A percentile compares a stretch with the other conserved stretches of the same genome.
Evolutionary conservation across 2,888 invertebrate species (phyloP).

Genomic region (Oxycera nigricornis): DNA sequence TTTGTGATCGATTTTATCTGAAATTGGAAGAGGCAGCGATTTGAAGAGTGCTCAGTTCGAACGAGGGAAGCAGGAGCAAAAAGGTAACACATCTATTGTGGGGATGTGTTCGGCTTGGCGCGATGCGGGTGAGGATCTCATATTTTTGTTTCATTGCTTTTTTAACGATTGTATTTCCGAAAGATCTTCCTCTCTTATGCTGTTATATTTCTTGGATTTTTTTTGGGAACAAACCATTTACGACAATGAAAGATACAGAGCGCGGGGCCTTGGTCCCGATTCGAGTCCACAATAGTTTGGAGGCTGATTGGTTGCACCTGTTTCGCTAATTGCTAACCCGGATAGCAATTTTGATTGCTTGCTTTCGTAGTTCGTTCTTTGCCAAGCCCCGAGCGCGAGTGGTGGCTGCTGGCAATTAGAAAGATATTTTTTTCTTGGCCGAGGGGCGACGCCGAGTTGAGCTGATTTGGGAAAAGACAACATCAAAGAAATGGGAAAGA

Average conservation of each 20-base stretch:
- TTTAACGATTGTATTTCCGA: neutral
- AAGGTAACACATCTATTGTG: neutral
- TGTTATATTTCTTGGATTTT: neutral
- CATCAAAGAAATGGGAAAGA: constrained; percentile 3
- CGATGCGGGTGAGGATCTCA: constrained; percentile 1
- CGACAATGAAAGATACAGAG: neutral
- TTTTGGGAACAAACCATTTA: neutral
- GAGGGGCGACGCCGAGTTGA: neutral
- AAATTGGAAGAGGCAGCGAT: constrained; percentile 22
- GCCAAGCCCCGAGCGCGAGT: neutral
- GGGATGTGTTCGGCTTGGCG: neutral
- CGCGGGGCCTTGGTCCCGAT: neutral
- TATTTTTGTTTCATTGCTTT: constrained; percentile 27
- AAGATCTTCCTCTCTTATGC: constrained; percentile 4
- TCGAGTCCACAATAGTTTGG: constrained; percentile 7
- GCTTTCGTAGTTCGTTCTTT: constrained; percentile 1
- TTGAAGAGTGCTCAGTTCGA: neutral
- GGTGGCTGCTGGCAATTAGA: constrained; percentile 28
- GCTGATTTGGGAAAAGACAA: neutral
- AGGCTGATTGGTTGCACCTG: constrained; percentile 46
- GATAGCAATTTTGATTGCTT: constrained; percentile 35
- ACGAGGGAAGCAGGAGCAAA: neutral
- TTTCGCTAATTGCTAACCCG: constrained; percentile 43
- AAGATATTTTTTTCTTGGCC: neutral
- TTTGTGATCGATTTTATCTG: neutral